Evolutionary conservation across 2,113 vertebrate genomes (phyloP).

Genomic region (Hippocampus abdominalis): DNA sequence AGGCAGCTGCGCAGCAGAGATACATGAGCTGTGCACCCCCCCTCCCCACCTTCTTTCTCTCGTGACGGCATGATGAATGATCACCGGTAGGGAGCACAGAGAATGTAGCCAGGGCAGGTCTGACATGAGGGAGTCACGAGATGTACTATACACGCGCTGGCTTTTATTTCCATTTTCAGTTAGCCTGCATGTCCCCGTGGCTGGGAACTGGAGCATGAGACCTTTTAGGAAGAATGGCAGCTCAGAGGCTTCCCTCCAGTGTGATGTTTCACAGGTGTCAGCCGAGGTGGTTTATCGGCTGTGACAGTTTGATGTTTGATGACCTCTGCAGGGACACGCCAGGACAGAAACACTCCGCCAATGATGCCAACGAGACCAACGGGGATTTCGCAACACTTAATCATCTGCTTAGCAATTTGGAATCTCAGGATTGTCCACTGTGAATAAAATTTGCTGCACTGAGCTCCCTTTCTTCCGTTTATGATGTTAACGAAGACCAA

Average conservation of each 20-base stretch:
- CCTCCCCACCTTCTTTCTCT: conserved; percentile 1
- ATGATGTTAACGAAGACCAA: not conserved
- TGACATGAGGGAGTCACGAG: conserved; percentile 41
- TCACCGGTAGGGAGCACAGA: conserved; percentile 28
- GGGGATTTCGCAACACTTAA: not conserved
- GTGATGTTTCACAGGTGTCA: conserved; percentile 47
- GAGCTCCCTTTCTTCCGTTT: not conserved
- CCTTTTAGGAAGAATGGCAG: conserved; percentile 17
- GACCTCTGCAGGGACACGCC: conserved; percentile 21
- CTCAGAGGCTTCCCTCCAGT: conserved; percentile 27
- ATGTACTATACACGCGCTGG: conserved; percentile 42
- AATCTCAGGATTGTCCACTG: not conserved
- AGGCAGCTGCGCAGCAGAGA: conserved; percentile 36
- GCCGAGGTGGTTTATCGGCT: not conserved
- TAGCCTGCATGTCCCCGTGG: conserved; percentile 5
- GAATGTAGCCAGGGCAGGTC: conserved; percentile 30
- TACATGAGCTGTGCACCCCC: conserved; percentile 24
- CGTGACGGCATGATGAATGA: conserved; percentile 61
- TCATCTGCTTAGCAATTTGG: not conserved
- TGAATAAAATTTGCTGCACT: not conserved
- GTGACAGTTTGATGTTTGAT: conserved; percentile 25
- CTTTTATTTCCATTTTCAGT: conserved; percentile 31
- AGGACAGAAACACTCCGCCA: not conserved
- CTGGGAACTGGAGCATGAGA: conserved; percentile 5
- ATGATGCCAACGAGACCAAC: not conserved